Conservation (phyloP, 2,888 invertebrate genomes). For the Chymomyza amoena region DNA sequence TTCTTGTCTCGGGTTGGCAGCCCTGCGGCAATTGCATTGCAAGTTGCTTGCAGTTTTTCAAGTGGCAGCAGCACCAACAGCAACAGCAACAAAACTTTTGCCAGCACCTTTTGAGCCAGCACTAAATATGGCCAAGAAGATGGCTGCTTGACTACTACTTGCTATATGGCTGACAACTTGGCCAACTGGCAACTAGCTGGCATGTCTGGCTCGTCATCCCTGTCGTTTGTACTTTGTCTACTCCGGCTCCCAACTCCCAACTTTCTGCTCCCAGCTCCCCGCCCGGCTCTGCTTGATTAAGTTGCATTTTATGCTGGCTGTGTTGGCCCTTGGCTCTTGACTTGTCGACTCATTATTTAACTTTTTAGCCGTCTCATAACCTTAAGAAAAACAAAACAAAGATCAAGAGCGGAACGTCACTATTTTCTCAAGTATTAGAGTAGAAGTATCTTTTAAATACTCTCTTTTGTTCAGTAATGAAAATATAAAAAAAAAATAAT, state of each 20-base stretch:
- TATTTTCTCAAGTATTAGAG: background rate
- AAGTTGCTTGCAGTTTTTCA: constrained; percentile 3
- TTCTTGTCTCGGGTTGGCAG: background rate
- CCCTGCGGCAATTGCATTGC: constrained; percentile 13
- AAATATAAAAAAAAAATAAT: too few relatives aligned
- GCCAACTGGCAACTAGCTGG: background rate
- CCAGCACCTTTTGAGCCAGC: background rate
- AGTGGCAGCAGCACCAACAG: background rate
- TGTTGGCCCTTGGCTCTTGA: background rate
- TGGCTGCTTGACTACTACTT: background rate
- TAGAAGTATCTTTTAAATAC: background rate
- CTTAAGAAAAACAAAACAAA: background rate
- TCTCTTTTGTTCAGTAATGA: background rate
- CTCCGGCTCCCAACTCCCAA: background rate
- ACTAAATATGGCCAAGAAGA: background rate
- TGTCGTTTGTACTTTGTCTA: background rate
- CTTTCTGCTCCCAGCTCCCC: too few relatives aligned
- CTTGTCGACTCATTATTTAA: constrained; percentile 11
- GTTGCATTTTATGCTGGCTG: constrained; percentile 1
- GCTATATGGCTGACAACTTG: background rate
- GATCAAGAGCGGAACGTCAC: background rate
- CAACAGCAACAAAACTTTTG: background rate
- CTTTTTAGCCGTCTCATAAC: constrained; percentile 8
- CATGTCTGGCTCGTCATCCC: background rate
- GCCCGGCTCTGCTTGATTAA: background rate